These are phyloP conservation scores for Himalopsyche kuldschensis DNA, from an alignment of 2,888 invertebrate genomes.

Conservation along the genomic window DNA sequence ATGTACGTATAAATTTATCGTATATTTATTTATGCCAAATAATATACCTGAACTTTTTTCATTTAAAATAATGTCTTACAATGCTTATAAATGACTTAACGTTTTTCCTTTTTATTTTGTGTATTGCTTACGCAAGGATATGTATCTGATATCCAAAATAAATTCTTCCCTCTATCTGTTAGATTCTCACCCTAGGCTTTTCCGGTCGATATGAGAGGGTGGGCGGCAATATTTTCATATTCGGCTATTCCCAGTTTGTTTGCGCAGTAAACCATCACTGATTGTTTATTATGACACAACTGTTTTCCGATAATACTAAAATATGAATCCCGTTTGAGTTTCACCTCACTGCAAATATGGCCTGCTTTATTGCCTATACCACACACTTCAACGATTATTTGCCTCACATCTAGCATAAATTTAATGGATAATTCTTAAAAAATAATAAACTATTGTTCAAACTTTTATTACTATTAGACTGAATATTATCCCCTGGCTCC, in stretches of 20 bases:
- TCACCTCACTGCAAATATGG: neutral
- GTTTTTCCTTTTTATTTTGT: too few species aligned
- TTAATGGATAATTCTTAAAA: too few species aligned
- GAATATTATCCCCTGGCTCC: too few species aligned
- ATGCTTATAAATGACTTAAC: too few species aligned
- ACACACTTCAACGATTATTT: neutral
- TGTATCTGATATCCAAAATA: too few species aligned
- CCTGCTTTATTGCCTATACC: neutral
- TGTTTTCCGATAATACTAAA: conserved; percentile 2
- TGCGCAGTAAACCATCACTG: neutral
- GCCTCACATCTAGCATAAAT: neutral
- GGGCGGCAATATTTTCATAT: neutral
- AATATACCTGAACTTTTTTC: too few species aligned
- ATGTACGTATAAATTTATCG: too few species aligned
- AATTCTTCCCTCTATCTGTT: neutral
- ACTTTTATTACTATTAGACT: too few species aligned
- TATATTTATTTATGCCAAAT: too few species aligned
- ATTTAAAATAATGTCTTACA: too few species aligned
- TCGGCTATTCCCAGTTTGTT: neutral
- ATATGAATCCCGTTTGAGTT: neutral
- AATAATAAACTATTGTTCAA: too few species aligned
- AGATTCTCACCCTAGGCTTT: neutral
- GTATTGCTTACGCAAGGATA: too few species aligned
- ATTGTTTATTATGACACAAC: conserved; percentile 2
- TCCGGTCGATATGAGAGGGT: neutral